phyloP scores from a whole-genome alignment of 1,140 invertebrate species.

The Leguminivora glycinivorella region DNA sequence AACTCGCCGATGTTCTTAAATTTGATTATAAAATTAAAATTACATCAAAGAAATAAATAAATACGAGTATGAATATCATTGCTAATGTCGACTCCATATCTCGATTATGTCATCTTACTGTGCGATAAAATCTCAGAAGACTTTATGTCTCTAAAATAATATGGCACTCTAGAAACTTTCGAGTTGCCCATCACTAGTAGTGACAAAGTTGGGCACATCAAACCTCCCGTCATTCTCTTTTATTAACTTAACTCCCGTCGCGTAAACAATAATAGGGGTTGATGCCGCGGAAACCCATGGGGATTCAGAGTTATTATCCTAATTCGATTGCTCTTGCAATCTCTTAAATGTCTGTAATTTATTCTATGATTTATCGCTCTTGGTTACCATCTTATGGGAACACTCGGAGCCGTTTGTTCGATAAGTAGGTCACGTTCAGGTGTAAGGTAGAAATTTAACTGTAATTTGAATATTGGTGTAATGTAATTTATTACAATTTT shows the following conservation, averaged over 20 bases:
- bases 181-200: neutral
- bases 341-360: slow-evolving; percentile 8
- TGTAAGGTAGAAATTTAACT: neutral
- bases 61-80: too few species aligned
- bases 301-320: slow-evolving; percentile 21
- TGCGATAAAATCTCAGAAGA: too few species aligned
- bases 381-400: neutral
- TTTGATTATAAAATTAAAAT: too few species aligned
- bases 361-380: neutral
- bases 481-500: too few species aligned
- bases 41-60: too few species aligned
- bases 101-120: too few species aligned
- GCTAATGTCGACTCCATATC: too few species aligned
- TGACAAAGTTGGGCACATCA: slow-evolving; percentile 24
- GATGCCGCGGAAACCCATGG: slow-evolving; percentile 8
- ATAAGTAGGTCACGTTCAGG: slow-evolving; percentile 3
- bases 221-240: slow-evolving; percentile 27
- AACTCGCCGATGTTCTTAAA: too few species aligned
- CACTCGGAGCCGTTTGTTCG: neutral
- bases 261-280: slow-evolving; percentile 26
- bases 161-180: too few species aligned
- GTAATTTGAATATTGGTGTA: neutral
- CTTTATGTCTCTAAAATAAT: too few species aligned
- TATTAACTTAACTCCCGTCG: slow-evolving; percentile 26
- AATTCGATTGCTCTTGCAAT: slow-evolving; percentile 23